Evolutionary conservation across 1,140 invertebrate genomes (phyloP).

Genomic region (Drosophila quadrilineata): DNA sequence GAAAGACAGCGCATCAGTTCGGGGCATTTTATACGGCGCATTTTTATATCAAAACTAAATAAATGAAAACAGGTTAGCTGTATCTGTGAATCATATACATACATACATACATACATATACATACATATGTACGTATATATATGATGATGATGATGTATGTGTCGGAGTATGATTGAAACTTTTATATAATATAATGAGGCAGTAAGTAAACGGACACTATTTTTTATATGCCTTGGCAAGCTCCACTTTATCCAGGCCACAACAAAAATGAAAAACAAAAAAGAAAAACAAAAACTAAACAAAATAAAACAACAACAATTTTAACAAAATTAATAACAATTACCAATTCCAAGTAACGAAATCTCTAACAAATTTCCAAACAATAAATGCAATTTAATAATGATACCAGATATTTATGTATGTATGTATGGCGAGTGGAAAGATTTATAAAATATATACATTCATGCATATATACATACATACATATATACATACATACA

Average conservation of each 20-base stretch:
- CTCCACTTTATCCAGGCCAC: constrained; percentile 65
- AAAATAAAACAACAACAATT: no score
- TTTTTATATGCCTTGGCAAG: constrained; percentile 74
- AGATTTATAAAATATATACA: no score
- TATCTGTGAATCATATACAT: constrained; percentile 64
- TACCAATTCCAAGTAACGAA: constrained; percentile 26
- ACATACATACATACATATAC: constrained; percentile 31
- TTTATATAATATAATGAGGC: constrained; percentile 75
- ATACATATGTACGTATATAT: constrained; percentile 35
- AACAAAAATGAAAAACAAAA: no score
- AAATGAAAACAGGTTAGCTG: constrained; percentile 64
- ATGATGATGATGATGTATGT: constrained; percentile 59
- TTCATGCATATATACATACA: no score
- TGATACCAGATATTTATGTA: no score
- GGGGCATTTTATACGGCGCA: constrained; percentile 72
- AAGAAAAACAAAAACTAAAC: no score
- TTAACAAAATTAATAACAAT: constrained; percentile 71
- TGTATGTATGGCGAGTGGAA: no score
- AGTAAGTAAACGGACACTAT: constrained; percentile 72
- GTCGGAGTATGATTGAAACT: constrained; percentile 63
- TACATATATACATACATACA: constrained; percentile 1
- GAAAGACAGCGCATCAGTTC: constrained; percentile 50
- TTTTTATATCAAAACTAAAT: no score
- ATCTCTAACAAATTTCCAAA: constrained; percentile 8
- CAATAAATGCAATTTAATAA: constrained; percentile 25